Base-by-base conservation (phyloP, 2,113 vertebrate genomes). In the Pterophyllum scalare region DNA sequence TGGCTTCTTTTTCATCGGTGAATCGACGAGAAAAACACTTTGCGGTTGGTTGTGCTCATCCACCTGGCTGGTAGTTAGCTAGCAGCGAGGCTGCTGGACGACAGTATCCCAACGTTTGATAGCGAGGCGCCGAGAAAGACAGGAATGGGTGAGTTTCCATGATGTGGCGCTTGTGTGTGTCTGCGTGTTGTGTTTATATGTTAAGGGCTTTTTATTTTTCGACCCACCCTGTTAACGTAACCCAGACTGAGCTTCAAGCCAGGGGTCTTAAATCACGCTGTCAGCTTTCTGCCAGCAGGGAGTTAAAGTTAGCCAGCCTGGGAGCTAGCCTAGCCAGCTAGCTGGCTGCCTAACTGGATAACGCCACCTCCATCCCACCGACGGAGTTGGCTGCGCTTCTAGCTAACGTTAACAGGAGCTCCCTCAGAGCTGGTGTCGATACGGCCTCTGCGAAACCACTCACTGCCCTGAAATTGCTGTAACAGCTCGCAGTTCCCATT, bases 81-180 rank as follows among this genome's bases (percentile, higher is more conserved):
- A 92, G 79, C 86, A 72, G 81, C 49, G 80, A 77, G 75, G 82
- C 90, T 88, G 82, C 82, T 78, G 91, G 93, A 90, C 28, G 82
- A 81, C 67, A 82, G 61, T 90, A 85, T 90, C 83, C 91, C 90
- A 78, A 75, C 92, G 12, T 91, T 87, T 65, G 86, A 83, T 67
- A 67, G 81, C 85, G 82, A 89, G 88, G 80, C 89, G 82, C 67
- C 70, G 88, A 83, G 79, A 89, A 91, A 91, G 86, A 86, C 90
- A 88, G 92, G 89, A 92, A 96, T 96, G 96, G 96, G 95, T 96
- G 89, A 96, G 96, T 96, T 93, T 92, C 89, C 93, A 80, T 92
- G 87, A 89, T 92, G 90, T 88, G 88, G 86, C 88, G 79, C n/a
- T 40, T 77, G 76, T 75, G 58, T 88, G 17, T 72, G 65, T 49